Evolutionary conservation across 2,888 invertebrate species (phyloP), one percentile per base, ranked within the genome.

Genomic region (Heliconius aoede): DNA sequence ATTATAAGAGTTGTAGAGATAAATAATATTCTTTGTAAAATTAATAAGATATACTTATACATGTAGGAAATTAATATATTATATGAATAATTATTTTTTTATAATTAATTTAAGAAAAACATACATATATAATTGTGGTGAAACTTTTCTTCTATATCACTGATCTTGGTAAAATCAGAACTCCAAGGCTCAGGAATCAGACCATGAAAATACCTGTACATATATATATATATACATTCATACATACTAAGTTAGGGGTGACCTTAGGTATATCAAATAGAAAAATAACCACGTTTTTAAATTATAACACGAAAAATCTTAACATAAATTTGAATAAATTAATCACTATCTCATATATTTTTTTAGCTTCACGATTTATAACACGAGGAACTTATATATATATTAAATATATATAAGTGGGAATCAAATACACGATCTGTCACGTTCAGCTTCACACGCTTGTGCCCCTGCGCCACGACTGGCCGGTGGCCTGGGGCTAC

Each of bases 201-300:
- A 76, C 69, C 72, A 65, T 80, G 72, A 77, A 79, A 74, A 68
- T 55, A 40, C 68, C 24, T 69, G 61, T 76, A 36, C 36, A 11
- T 36, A 36, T 11, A 36, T 36, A 36, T n/a, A 21, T 65, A 74
- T 69, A 72, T 73, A 46, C 64, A 40, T 40, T 13, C 36, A 13
- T 46, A 46, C 18, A 18, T 46, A 46, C 2, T 46, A 46, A 46
- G 8, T 21, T 46, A 46, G 46, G 46, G 21, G 18, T 46, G 46
- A 21, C 46, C 46, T 46, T 46, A 13, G 13, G 11, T 4, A 46
- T 46, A 21, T 21, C 21, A 3, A 7, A 46, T 5, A 21, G 21
- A 46, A 46, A 46, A 18, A 21, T 46, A n/a, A 46, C 18, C 46
- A 18, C 18, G 18, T 21, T 7, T 46, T 18, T 46, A 18, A 46